Conservation (phyloP, 2,888 invertebrate genomes). For the Sacculina carcini region DNA sequence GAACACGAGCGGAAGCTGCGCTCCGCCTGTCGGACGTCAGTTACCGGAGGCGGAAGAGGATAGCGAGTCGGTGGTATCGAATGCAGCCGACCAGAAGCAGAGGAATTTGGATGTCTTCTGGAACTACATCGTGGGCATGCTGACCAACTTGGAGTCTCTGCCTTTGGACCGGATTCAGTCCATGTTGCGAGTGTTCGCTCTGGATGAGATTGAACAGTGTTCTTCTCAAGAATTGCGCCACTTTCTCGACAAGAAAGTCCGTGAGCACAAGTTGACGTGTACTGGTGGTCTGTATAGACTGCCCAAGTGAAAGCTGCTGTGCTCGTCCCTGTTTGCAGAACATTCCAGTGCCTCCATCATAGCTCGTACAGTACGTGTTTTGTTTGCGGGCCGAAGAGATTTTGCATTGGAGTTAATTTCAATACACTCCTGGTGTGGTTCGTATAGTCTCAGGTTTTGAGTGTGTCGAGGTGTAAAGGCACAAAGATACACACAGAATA, state of each 20-base stretch:
- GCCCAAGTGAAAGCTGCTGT: too few relatives aligned
- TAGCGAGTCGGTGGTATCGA: conserved; percentile 4
- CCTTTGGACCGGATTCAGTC: conserved; percentile 78
- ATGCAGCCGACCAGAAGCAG: conserved; percentile 49
- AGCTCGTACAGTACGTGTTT: too few relatives aligned
- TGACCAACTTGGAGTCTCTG: conserved; percentile 73
- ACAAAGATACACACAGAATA: too few relatives aligned
- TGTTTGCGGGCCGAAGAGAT: too few relatives aligned
- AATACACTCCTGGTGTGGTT: too few relatives aligned
- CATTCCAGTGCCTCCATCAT: too few relatives aligned
- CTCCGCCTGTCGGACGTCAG: conserved; percentile 1
- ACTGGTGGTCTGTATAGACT: conserved; percentile 66
- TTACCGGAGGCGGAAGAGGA: conserved; percentile 7
- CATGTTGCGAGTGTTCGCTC: conserved; percentile 89
- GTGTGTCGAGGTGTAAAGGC: too few relatives aligned
- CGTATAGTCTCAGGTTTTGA: too few relatives aligned
- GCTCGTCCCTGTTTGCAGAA: too few relatives aligned
- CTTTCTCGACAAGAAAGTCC: conserved; percentile 74
- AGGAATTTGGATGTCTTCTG: conserved; percentile 73
- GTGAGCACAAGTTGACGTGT: conserved; percentile 59
- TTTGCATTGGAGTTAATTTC: too few relatives aligned
- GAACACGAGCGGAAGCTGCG: conserved; percentile 19
- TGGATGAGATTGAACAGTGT: conserved; percentile 61
- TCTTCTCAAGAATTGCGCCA: conserved; percentile 59
- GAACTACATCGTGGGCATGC: conserved; percentile 91